Conservation (phyloP, 2,113 vertebrate species). For the Neofelis nebulosa region DNA sequence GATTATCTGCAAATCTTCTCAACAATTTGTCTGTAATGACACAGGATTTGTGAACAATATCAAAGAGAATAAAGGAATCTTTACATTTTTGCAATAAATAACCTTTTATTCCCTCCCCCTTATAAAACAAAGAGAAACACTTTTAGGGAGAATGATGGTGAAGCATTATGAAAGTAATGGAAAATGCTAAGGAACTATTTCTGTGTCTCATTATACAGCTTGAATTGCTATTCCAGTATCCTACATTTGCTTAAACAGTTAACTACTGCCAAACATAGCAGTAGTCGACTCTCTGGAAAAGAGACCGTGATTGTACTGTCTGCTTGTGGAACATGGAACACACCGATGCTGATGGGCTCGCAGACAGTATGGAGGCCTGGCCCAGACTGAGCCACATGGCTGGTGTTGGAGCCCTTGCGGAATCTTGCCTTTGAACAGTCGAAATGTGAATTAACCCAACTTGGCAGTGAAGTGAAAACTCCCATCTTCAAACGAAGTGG, state of each 20-base stretch:
- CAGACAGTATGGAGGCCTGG: background rate
- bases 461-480: background rate
- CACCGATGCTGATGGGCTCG: background rate
- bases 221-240: conserved; percentile 33
- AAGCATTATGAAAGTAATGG: conserved; percentile 48
- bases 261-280: conserved; percentile 36
- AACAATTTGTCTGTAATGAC: conserved; percentile 62
- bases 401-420: background rate
- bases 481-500: background rate
- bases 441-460: background rate
- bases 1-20: conserved; percentile 61
- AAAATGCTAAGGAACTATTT: conserved; percentile 56
- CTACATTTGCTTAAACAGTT: conserved; percentile 62
- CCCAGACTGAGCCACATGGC: rapidly evolving
- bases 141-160: conserved; percentile 54
- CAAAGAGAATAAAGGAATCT: conserved; percentile 45
- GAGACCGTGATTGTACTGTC: background rate
- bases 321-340: background rate
- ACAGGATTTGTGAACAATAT: conserved; percentile 59
- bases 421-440: background rate
- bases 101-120: background rate
- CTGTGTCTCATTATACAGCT: conserved; percentile 45
- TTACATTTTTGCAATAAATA: conserved; percentile 55
- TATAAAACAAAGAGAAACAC: conserved; percentile 56
- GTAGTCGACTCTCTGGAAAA: background rate